Percentiles rank a stretch among this genome's conserved stretches.
Evolutionary conservation across 2,797 vertebrate genomes (phyloP).

Genomic region (Microcaecilia unicolor): DNA sequence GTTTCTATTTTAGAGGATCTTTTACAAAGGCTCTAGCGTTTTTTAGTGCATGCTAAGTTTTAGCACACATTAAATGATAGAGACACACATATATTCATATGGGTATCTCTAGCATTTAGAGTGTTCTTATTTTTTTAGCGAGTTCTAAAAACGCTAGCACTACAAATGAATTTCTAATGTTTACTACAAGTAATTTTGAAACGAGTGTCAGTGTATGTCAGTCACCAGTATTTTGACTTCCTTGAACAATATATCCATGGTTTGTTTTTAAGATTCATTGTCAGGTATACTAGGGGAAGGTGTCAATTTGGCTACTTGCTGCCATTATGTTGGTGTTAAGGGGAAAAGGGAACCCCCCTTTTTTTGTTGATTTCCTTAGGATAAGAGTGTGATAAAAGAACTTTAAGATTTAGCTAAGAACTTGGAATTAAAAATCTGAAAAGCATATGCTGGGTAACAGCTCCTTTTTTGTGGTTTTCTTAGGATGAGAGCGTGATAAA

Average conservation of each 20-base stretch:
- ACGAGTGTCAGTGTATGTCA: not conserved
- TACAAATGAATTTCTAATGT: too few relatives aligned
- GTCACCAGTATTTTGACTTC: not conserved
- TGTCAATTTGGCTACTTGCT: not conserved
- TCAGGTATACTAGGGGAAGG: not conserved
- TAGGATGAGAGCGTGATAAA: slow-evolving; percentile 89
- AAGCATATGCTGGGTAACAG: not conserved
- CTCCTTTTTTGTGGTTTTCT: not conserved
- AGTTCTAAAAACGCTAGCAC: too few relatives aligned
- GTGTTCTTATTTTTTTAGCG: too few relatives aligned
- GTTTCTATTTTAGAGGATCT: too few relatives aligned
- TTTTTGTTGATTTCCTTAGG: not conserved
- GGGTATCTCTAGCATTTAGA: too few relatives aligned
- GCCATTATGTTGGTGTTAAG: not conserved
- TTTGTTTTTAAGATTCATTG: not conserved
- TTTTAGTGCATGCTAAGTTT: too few relatives aligned
- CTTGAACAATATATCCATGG: not conserved
- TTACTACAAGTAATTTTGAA: not conserved
- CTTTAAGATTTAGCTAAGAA: too few relatives aligned
- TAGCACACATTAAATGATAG: too few relatives aligned
- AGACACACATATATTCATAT: too few relatives aligned
- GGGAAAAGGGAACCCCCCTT: not conserved
- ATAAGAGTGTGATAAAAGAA: too few relatives aligned
- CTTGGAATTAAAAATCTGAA: not conserved
- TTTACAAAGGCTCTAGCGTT: too few relatives aligned